Conservation (phyloP, 2,113 vertebrate species). For the Typhlomys cinereus region DNA sequence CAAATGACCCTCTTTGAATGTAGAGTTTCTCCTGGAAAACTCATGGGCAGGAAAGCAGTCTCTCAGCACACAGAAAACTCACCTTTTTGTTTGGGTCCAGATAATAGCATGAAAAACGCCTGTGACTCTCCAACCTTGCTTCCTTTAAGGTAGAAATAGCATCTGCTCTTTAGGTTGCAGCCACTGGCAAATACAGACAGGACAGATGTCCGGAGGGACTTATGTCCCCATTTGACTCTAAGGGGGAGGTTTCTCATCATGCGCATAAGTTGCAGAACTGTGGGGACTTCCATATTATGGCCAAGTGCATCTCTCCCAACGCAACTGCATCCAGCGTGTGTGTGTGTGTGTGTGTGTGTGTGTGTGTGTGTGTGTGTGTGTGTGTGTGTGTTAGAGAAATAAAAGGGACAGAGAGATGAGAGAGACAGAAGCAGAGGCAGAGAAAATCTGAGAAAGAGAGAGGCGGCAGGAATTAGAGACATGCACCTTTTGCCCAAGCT, state of each 20-base stretch:
- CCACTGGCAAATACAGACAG: not conserved
- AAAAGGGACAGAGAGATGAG: not conserved
- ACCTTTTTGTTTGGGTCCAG: not conserved
- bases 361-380: not conserved
- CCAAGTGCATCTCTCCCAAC: not conserved
- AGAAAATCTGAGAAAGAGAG: not conserved
- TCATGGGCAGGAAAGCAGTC: not conserved
- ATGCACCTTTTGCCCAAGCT: too few relatives aligned
- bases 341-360: not conserved
- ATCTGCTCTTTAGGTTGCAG: not conserved
- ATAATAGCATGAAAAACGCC: not conserved
- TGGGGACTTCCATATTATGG: not conserved
- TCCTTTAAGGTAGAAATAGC: slow-evolving; percentile 2
- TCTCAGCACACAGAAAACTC: not conserved
- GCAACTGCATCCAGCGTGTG: not conserved
- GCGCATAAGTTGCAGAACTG: not conserved
- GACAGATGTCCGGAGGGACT: not conserved
- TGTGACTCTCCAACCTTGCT: not conserved
- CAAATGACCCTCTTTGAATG: not conserved
- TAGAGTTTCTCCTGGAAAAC: slow-evolving; percentile 35
- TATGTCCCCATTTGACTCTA: not conserved
- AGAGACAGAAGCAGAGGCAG: too few relatives aligned
- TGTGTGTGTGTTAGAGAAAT: not conserved
- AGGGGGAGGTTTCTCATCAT: not conserved
- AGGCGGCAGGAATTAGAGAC: not conserved